Conservation (phyloP, 2,888 invertebrate species). For the Prosapia bicincta region DNA sequence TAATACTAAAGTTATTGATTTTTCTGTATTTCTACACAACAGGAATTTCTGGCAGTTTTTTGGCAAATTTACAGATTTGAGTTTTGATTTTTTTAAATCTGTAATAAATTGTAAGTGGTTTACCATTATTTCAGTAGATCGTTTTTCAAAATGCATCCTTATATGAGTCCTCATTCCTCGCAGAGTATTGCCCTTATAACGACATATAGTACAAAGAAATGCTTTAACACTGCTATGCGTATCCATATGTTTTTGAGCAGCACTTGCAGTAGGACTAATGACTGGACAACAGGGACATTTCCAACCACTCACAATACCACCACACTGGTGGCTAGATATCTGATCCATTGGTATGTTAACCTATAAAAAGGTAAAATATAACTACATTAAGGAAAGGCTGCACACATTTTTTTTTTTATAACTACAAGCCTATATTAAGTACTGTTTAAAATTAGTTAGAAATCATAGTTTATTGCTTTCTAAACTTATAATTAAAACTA, state of each 20-base stretch:
- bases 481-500: no score
- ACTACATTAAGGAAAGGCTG: no score
- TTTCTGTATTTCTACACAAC: no score
- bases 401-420: no score
- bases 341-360: conserved; percentile 32
- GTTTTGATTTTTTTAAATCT: no score
- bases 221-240: conserved; percentile 88
- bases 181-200: conserved; percentile 93
- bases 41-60: no score
- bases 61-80: no score
- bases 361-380: neutral
- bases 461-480: no score
- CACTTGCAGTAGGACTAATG: conserved; percentile 79
- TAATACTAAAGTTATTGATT: no score
- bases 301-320: conserved; percentile 50
- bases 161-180: conserved; percentile 97
- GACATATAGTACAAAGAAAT: conserved; percentile 91
- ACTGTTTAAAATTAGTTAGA: no score
- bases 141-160: conserved; percentile 92
- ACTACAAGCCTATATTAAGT: no score
- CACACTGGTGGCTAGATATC: conserved; percentile 34
- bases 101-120: no score
- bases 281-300: conserved; percentile 87
- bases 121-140: conserved; percentile 77
- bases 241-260: conserved; percentile 90